A percentile compares a stretch with the other conserved stretches of the same genome.
phyloP scores from a whole-genome alignment of 1,140 invertebrate genomes.

The Drosophila hydei region DNA sequence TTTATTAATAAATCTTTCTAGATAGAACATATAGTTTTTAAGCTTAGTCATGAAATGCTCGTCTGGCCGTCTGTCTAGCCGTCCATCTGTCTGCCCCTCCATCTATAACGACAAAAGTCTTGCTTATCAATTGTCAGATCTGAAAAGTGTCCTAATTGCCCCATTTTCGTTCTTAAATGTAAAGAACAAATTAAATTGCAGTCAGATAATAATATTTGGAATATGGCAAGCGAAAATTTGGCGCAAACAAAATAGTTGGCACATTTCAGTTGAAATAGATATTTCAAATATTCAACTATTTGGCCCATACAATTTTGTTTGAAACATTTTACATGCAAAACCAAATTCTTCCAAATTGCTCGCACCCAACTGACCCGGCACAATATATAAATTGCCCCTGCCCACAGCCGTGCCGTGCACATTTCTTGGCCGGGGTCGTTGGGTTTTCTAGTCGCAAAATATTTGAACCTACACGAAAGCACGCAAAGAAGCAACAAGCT shows the following conservation, averaged over 20 bases:
- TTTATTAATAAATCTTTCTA: no score
- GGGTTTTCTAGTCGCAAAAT: slow-evolving; percentile 54
- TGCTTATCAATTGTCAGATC: no score
- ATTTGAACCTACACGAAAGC: slow-evolving; percentile 55
- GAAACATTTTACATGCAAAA: slow-evolving; percentile 27
- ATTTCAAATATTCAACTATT: slow-evolving; percentile 34
- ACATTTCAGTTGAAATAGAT: slow-evolving; percentile 14
- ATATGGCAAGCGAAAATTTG: neutral
- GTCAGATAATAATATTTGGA: neutral
- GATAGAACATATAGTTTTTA: no score
- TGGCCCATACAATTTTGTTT: slow-evolving; percentile 12
- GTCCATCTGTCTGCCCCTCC: no score
- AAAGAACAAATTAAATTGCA: no score
- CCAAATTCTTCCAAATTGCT: slow-evolving; percentile 20
- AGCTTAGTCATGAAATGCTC: no score
- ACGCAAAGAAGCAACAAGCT: slow-evolving; percentile 65
- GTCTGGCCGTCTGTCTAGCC: no score
- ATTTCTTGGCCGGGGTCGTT: slow-evolving; percentile 35
- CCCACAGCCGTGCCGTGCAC: neutral
- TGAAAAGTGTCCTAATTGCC: no score
- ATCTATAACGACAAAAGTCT: no score
- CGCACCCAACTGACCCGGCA: slow-evolving; percentile 23
- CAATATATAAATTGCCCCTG: neutral
- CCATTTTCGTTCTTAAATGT: no score
- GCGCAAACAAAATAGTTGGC: slow-evolving; percentile 26